Conservation (phyloP, 2,888 invertebrate genomes). For the Actias luna region DNA sequence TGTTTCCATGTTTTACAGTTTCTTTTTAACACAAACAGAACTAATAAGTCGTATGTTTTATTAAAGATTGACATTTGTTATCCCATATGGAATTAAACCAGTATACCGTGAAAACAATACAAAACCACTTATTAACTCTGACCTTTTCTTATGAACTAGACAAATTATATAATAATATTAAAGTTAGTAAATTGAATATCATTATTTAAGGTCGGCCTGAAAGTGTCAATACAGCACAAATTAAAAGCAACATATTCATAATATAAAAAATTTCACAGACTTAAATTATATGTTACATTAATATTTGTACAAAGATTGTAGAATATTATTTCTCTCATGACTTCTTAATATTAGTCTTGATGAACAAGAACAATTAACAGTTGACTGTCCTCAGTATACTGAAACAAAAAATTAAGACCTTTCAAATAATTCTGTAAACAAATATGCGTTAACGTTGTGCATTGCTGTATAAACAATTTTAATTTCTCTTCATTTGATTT, state of each 20-base stretch:
- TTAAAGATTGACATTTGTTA: neutral
- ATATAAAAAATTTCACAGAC: neutral
- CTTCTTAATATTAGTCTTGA: neutral
- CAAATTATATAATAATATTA: neutral
- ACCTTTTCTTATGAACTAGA: neutral
- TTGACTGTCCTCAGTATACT: slow-evolving; percentile 70
- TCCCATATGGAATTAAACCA: neutral
- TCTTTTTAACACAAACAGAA: neutral
- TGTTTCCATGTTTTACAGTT: neutral
- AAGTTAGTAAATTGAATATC: neutral
- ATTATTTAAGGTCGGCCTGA: neutral
- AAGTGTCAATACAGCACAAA: neutral
- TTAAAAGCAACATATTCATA: neutral
- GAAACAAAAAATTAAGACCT: slow-evolving; percentile 39
- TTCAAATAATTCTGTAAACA: neutral
- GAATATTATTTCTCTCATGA: neutral
- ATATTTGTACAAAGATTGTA: neutral
- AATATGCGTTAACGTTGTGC: neutral
- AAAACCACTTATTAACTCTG: neutral
- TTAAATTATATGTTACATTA: neutral
- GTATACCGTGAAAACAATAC: neutral
- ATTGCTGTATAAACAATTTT: neutral
- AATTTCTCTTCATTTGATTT: too few species aligned
- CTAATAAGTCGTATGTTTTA: neutral
- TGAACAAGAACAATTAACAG: slow-evolving; percentile 40